Conservation (phyloP, 2,888 invertebrate species). For the Dasypolia templi region DNA sequence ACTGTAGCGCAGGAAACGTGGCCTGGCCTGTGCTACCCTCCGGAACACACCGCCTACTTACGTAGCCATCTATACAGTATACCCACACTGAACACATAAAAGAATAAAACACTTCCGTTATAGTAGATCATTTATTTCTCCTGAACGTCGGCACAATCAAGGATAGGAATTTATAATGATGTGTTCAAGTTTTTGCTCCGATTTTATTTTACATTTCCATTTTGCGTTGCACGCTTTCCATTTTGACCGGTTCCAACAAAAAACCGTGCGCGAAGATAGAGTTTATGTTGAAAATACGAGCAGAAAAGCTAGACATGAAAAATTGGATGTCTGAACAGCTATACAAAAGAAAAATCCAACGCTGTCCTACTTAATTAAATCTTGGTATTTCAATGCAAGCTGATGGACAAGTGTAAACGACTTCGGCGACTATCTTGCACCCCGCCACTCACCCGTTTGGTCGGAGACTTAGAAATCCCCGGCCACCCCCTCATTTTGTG, state of each 20-base stretch:
- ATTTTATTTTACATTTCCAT: conserved; percentile 11
- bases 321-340: conserved; percentile 1
- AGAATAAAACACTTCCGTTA: conserved; percentile 34
- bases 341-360: conserved; percentile 31
- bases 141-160: conserved; percentile 14
- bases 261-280: not conserved
- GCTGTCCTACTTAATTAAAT: conserved; percentile 40
- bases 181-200: conserved; percentile 9
- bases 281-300: not conserved
- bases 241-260: conserved; percentile 10
- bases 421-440: conserved; percentile 47
- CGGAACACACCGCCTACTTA: conserved; percentile 47
- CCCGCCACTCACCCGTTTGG: conserved; percentile 47
- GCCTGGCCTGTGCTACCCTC: conserved; percentile 28
- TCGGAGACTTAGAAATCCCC: conserved; percentile 49
- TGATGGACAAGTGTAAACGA: conserved; percentile 57
- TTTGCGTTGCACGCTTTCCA: conserved; percentile 16
- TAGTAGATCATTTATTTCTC: conserved; percentile 37
- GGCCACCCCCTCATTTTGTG: conserved; percentile 63
- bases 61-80: conserved; percentile 3
- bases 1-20: conserved; percentile 47
- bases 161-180: conserved; percentile 3
- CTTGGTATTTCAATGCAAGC: conserved; percentile 50
- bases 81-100: conserved; percentile 25
- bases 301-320: conserved; percentile 1